Percentiles rank a stretch among this genome's conserved stretches.
These are phyloP conservation scores for Centropristis striata DNA, from an alignment of 2,113 vertebrate species.

Conservation along the genomic window DNA sequence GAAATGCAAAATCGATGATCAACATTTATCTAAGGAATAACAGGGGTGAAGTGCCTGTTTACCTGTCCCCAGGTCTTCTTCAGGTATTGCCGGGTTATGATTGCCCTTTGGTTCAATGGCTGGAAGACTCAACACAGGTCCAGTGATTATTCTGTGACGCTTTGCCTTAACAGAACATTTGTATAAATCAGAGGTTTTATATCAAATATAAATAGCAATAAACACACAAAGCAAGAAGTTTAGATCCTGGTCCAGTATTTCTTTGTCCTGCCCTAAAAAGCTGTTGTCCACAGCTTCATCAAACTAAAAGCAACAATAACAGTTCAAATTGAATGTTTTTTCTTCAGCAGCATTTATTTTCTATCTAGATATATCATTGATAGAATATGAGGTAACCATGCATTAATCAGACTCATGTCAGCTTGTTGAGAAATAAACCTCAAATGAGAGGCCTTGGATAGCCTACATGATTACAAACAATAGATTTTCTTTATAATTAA, in stretches of 20 bases:
- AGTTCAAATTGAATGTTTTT: background rate
- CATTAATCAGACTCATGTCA: slow-evolving; percentile 63
- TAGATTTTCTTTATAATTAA: slow-evolving; percentile 69
- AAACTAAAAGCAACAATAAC: background rate
- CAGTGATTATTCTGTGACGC: slow-evolving; percentile 74
- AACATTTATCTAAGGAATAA: background rate
- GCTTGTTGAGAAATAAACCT: slow-evolving; percentile 41
- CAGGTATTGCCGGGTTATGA: slow-evolving; percentile 52
- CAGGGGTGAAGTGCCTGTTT: slow-evolving; percentile 45
- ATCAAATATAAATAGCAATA: background rate
- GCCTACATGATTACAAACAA: slow-evolving; percentile 72
- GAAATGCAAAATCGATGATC: background rate
- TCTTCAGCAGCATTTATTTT: background rate
- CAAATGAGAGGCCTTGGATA: slow-evolving; percentile 32
- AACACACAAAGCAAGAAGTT: slow-evolving; percentile 6
- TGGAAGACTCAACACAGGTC: slow-evolving; percentile 54
- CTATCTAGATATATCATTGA: background rate
- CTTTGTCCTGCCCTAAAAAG: background rate
- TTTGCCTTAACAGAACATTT: slow-evolving; percentile 74
- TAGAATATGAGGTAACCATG: slow-evolving; percentile 2
- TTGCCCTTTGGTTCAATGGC: slow-evolving; percentile 62
- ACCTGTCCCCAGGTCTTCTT: slow-evolving; percentile 83
- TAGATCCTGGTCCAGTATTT: background rate
- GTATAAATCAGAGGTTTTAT: slow-evolving; percentile 1
- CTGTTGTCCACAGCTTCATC: background rate